These are phyloP conservation scores for Heteromormyrus szaboi DNA, from an alignment of 2,797 vertebrate species.

Conservation along the genomic window DNA sequence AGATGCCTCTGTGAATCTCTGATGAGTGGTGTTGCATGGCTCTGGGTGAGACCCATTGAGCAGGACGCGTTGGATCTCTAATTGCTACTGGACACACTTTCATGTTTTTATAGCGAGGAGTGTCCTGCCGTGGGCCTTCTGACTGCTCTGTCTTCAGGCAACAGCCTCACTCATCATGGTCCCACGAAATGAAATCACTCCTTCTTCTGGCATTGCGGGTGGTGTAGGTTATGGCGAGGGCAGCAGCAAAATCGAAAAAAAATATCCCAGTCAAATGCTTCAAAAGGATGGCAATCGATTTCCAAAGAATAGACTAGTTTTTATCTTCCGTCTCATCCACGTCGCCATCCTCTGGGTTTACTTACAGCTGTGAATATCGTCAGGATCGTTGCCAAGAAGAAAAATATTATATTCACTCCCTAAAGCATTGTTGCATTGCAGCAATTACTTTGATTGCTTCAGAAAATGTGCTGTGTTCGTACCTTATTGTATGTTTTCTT, in stretches of 20 bases:
- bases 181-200: background rate
- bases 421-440: background rate
- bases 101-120: background rate
- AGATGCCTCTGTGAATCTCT: background rate
- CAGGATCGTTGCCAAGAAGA: background rate
- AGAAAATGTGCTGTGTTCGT: background rate
- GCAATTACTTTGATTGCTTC: conserved; percentile 5
- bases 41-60: background rate
- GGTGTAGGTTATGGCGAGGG: background rate
- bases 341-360: background rate
- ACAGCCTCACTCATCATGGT: background rate
- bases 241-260: background rate
- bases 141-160: conserved; percentile 1
- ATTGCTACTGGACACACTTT: background rate
- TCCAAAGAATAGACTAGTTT: background rate
- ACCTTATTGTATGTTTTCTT: background rate
- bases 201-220: background rate
- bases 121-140: background rate
- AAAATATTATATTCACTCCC: background rate
- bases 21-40: background rate
- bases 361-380: background rate
- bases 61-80: background rate
- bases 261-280: background rate
- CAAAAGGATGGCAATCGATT: background rate
- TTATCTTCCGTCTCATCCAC: background rate